phyloP scores from a whole-genome alignment of 2,797 vertebrate species.

The Pempheris klunzingeri region DNA sequence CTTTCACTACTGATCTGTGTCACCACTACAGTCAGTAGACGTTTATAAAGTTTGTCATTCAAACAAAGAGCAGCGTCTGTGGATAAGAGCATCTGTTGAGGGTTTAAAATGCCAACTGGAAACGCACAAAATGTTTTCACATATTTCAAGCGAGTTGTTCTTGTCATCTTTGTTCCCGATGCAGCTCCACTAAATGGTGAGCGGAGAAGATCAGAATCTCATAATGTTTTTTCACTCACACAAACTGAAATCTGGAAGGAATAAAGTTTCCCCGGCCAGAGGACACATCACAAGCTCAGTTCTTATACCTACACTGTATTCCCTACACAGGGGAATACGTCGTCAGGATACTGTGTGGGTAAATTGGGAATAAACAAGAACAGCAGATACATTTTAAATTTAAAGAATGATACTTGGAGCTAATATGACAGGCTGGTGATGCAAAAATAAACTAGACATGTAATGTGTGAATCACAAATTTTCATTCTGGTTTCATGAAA shows the following conservation, averaged over 20 bases:
- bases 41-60: slow-evolving; percentile 19
- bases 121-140: not conserved
- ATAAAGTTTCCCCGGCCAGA: too few species aligned
- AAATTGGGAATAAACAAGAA: not conserved
- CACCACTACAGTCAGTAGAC: slow-evolving; percentile 28
- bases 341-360: not conserved
- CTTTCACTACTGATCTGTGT: slow-evolving; percentile 39
- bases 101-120: not conserved
- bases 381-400: not conserved
- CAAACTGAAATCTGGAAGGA: too few species aligned
- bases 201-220: not conserved
- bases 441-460: not conserved
- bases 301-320: too few species aligned
- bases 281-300: not conserved
- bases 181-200: not conserved
- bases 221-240: too few species aligned
- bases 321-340: not conserved
- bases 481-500: too few species aligned
- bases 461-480: too few species aligned
- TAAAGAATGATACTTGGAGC: too few species aligned
- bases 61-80: not conserved
- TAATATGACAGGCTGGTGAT: not conserved
- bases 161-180: not conserved
- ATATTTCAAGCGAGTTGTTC: not conserved
- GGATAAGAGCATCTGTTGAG: not conserved